phyloP scores from a whole-genome alignment of 1,140 invertebrate species.

The Aphelinus certus region DNA sequence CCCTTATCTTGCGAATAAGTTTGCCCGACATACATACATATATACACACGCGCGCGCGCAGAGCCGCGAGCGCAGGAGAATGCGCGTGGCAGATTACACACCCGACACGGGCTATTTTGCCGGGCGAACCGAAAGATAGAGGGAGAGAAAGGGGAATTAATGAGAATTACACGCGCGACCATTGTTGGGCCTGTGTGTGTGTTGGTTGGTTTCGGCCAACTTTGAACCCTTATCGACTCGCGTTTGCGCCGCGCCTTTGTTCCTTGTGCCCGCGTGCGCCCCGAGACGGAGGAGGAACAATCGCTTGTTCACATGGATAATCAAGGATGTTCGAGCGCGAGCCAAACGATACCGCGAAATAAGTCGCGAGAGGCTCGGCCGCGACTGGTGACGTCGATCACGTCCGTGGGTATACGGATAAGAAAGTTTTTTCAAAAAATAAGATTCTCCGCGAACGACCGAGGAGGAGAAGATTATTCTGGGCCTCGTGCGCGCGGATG shows the following conservation, averaged over 20 bases:
- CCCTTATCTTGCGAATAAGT: neutral
- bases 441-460: too few species aligned
- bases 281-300: constrained; percentile 4
- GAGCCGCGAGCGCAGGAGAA: neutral
- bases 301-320: neutral
- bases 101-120: neutral
- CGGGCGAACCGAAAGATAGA: neutral
- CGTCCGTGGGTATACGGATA: too few species aligned
- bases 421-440: too few species aligned
- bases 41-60: neutral
- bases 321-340: neutral
- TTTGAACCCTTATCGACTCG: constrained; percentile 14
- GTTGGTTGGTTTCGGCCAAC: neutral
- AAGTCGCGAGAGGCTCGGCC: too few species aligned
- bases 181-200: neutral
- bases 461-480: too few species aligned
- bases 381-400: too few species aligned
- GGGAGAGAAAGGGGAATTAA: neutral
- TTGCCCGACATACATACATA: too few species aligned
- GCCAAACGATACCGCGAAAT: neutral
- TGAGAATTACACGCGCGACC: neutral
- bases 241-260: neutral
- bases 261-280: neutral
- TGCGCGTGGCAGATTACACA: constrained; percentile 11
- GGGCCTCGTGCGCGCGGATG: too few species aligned